Evolutionary conservation across 2,797 vertebrate species (phyloP), one percentile per base, ranked within the genome.

Genomic region (Myotis myotis): DNA sequence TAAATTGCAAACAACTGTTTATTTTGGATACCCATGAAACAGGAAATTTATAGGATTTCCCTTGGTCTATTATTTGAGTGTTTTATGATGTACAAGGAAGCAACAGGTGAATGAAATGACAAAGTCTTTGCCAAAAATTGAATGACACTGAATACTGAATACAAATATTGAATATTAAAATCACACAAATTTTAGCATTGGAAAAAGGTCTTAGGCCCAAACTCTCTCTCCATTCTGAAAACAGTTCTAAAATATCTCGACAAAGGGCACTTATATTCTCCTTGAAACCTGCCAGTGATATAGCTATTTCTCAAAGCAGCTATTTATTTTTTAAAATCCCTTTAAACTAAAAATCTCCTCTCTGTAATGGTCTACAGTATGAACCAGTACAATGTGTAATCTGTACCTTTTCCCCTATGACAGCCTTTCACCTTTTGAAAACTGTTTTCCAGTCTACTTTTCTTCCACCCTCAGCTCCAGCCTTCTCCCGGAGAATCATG

Each of bases 241-340:
- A 20, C 25, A 83, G 0, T 80, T 71, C 47, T 80, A 47, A 89
- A 92, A 83, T 86, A 74, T 30, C 55, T 41, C 22, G 19, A 71
- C 19, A 66, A 74, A 81, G 8, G 4, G 17, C n/a, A 83, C 8
- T n/a, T 44, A 82, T 33, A 8, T 70, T 75, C 64, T 41, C n/a
- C 20, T 33, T 38, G 38, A 85, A 93, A 87, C 2, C 10, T 78
- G 22, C 2, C 68, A 79, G 19, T 89, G 25, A 80, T 87, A 5
- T 84, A 84, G 36, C 6, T 81, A 51, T 33, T 91, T 64, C 16
- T 85, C 51, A 71, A 82, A 70, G 10, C 1, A 41, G 3, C 23
- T 64, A 68, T 49, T 96, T 5, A 49, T 89, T 87, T 75, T 49
- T 78, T 6, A 71, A 92, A 94, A 95, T 23, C 17, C 3, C 79